These are phyloP conservation scores for Rhizoglyphus robini DNA, from an alignment of 1,140 invertebrate genomes.

Conservation along the genomic window DNA sequence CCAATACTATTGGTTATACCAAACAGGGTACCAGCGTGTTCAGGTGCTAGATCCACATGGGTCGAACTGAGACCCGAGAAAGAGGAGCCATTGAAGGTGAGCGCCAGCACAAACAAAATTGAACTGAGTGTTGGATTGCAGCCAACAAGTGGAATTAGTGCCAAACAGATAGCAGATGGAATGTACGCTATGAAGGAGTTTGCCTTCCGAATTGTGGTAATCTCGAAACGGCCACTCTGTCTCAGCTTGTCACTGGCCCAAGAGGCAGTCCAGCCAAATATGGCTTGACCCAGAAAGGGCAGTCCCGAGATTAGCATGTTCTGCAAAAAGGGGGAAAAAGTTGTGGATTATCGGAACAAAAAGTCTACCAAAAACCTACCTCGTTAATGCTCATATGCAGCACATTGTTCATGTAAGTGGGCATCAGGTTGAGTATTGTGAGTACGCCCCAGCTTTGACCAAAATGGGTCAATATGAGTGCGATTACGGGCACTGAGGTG, in stretches of 20 bases:
- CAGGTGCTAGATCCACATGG: constrained; percentile 26
- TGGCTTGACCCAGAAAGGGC: constrained; percentile 42
- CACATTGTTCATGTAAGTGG: constrained; percentile 82
- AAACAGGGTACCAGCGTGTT: constrained; percentile 28
- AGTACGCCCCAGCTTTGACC: constrained; percentile 89
- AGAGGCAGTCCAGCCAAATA: constrained; percentile 37
- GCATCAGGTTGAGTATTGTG: constrained; percentile 79
- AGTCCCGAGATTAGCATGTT: constrained; percentile 43
- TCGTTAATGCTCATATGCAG: constrained; percentile 71
- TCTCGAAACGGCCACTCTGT: constrained; percentile 15
- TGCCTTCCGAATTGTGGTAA: constrained; percentile 24
- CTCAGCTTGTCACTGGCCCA: constrained; percentile 37
- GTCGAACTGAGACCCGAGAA: constrained; percentile 20
- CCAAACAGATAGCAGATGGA: constrained; percentile 14
- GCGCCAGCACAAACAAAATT: constrained; percentile 21
- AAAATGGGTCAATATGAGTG: constrained; percentile 74
- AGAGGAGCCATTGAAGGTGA: constrained; percentile 25
- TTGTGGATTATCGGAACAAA: too few species aligned
- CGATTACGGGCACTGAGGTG: constrained; percentile 71
- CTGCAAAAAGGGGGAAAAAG: constrained; percentile 32
- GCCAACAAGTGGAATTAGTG: constrained; percentile 49
- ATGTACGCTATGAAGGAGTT: constrained; percentile 25
- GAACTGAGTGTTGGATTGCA: constrained; percentile 36
- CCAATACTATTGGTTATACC: constrained; percentile 31
- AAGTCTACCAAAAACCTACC: constrained; percentile 39